A percentile compares a stretch with the other conserved stretches of the same genome.
These are phyloP conservation scores for Cyclophora albipunctata DNA, from an alignment of 2,888 invertebrate species.

Conservation along the genomic window DNA sequence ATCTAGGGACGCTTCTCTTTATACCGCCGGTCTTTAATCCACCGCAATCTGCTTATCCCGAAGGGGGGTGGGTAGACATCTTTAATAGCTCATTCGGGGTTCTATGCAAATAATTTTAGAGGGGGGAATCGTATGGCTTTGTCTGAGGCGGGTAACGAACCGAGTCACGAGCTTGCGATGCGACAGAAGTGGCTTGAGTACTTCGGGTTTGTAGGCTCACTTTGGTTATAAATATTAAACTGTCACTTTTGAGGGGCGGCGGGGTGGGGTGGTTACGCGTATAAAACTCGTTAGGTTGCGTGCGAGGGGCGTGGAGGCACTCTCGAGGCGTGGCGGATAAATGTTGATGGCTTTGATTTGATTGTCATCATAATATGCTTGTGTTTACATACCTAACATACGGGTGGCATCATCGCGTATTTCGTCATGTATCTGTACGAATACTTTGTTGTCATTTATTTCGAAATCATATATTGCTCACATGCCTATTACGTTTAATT, in stretches of 20 bases:
- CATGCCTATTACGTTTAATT: no score
- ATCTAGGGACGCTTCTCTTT: conserved; percentile 49
- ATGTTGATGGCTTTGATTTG: conserved; percentile 7
- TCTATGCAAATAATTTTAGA: conserved; percentile 73
- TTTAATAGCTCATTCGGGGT: conserved; percentile 75
- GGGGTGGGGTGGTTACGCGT: conserved; percentile 52
- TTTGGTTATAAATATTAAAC: conserved; percentile 69
- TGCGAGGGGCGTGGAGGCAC: conserved; percentile 35
- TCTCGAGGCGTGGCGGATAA: conserved; percentile 29
- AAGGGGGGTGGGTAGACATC: conserved; percentile 59
- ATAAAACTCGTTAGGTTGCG: conserved; percentile 43
- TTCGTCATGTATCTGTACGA: no score
- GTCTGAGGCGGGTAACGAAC: conserved; percentile 70
- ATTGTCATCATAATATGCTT: conserved; percentile 6
- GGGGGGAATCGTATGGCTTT: conserved; percentile 70
- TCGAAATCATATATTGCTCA: no score
- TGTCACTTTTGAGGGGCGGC: conserved; percentile 35
- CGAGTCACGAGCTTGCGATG: conserved; percentile 65
- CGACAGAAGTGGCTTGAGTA: conserved; percentile 61
- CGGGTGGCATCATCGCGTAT: not conserved
- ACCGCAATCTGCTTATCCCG: conserved; percentile 73
- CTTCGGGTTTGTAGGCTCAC: conserved; percentile 53
- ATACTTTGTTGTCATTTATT: no score
- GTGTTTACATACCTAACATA: not conserved
- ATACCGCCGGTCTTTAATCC: conserved; percentile 73